Evolutionary conservation across 2,888 invertebrate species (phyloP).

Genomic region (Orthosia gothica): DNA sequence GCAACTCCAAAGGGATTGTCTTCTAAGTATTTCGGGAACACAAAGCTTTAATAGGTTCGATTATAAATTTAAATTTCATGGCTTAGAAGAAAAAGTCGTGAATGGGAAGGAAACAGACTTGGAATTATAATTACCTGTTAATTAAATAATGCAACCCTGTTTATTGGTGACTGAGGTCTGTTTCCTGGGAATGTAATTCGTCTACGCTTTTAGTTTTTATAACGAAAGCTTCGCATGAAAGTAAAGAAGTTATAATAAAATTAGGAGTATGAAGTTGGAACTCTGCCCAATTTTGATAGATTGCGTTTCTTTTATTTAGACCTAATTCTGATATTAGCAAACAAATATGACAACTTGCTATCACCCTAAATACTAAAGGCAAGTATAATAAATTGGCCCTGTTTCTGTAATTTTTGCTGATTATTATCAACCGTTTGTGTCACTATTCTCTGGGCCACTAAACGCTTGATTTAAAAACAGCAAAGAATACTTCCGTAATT

Average conservation of each 20-base stretch:
- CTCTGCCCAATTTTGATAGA: slow-evolving; percentile 3
- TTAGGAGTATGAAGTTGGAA: neutral
- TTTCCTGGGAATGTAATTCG: neutral
- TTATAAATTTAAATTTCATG: slow-evolving; percentile 70
- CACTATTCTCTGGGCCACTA: no score
- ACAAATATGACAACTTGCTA: no score
- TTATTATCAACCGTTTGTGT: no score
- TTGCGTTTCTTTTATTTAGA: slow-evolving; percentile 13
- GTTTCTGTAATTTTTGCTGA: no score
- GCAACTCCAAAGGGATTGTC: slow-evolving; percentile 59
- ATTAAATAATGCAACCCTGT: neutral
- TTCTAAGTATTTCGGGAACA: slow-evolving; percentile 63
- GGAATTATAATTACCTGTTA: slow-evolving; percentile 30
- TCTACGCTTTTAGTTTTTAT: neutral
- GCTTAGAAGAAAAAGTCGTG: slow-evolving; percentile 65
- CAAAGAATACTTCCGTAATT: slow-evolving; percentile 9
- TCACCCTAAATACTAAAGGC: no score
- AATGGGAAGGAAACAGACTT: slow-evolving; percentile 42
- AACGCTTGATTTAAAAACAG: no score
- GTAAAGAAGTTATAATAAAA: neutral
- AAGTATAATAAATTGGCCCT: no score
- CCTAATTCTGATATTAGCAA: no score
- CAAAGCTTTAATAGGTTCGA: slow-evolving; percentile 68
- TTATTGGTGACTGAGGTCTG: slow-evolving; percentile 6
- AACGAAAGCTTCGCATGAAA: neutral